Evolutionary conservation across 1,140 invertebrate genomes (phyloP), one percentile per base, ranked within the genome.

Genomic region (Drosophila saltans): DNA sequence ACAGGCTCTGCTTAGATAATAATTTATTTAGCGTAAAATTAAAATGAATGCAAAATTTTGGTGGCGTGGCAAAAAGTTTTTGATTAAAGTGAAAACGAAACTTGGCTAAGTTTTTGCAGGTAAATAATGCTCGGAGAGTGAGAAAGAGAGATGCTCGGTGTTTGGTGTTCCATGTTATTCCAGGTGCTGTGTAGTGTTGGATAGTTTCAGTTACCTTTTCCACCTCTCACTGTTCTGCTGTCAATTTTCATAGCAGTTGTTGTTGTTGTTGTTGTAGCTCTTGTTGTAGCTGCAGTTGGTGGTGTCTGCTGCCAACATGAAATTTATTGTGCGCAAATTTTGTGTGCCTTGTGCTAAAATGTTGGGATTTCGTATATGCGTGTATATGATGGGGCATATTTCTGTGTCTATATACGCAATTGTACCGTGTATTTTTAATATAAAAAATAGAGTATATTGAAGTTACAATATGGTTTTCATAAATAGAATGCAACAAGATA

Each of bases 1-100:
- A 68, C 64, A 45, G 40, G 40, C 16, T 66, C 57, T 71, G 83
- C 83, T 88, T 88, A 89, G 84, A 88, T 88, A 88, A 88, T 88
- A 88, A 89, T 88, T 88, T 88, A 88, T 88, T 88, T 88, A 83
- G 83, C 83, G 83, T 88, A 88, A 88, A 88, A 88, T 89, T 78
- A 89, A 88, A 88, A 88, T 88, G 83, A 88, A 88, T 88, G 84
- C 84, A 88, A 88, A 88, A 80, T 88, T 78, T 83, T 45, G 73
- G 72, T 86, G 68, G 84, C 69, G 76, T 75, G 61, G 68, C 80
- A 68, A 78, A 88, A 88, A 88, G 80, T 88, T 88, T 80, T 88
- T 83, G 83, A 88, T 88, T 88, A 88, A 89, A 88, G 83, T 89
- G 83, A 88, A 88, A 88, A 88, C 62, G 83, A 88, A 88, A 88